Evolutionary conservation across 2,888 invertebrate species (phyloP).

Genomic region (Ctenicera cuprea): DNA sequence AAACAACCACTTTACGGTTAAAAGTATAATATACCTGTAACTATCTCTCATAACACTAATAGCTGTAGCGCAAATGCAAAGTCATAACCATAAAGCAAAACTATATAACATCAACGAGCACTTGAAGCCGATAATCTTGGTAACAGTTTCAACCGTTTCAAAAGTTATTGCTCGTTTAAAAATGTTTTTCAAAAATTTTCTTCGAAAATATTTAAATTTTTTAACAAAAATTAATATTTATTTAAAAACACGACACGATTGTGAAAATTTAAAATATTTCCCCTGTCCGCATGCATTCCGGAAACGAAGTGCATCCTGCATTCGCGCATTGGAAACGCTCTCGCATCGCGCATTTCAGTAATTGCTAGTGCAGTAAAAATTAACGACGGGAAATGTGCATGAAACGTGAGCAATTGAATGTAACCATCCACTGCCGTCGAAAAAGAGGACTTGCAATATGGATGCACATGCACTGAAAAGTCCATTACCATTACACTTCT

Average conservation of each 20-base stretch:
- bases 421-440: slow-evolving; percentile 67
- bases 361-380: slow-evolving; percentile 71
- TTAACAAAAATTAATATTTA: too few relatives aligned
- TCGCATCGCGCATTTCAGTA: slow-evolving; percentile 65
- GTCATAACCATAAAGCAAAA: slow-evolving; percentile 24
- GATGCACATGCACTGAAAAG: slow-evolving; percentile 64
- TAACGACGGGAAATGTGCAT: slow-evolving; percentile 72
- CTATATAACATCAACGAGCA: background rate
- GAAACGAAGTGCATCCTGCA: slow-evolving; percentile 49
- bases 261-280: slow-evolving; percentile 45
- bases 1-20: slow-evolving; percentile 14
- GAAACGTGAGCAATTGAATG: slow-evolving; percentile 71
- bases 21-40: slow-evolving; percentile 18
- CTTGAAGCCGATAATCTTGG: background rate
- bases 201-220: background rate
- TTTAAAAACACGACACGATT: slow-evolving; percentile 7
- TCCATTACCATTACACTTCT: slow-evolving; percentile 61
- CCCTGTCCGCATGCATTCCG: slow-evolving; percentile 43
- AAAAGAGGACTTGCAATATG: slow-evolving; percentile 57
- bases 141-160: background rate
- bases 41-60: slow-evolving; percentile 14
- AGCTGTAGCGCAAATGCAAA: slow-evolving; percentile 24
- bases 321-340: slow-evolving; percentile 51
- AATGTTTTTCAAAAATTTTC: too few relatives aligned
- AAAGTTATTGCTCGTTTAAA: background rate